Evolutionary conservation across 2,797 vertebrate species (phyloP), one percentile per base, ranked within the genome.

Genomic region (Propithecus perrieri): DNA sequence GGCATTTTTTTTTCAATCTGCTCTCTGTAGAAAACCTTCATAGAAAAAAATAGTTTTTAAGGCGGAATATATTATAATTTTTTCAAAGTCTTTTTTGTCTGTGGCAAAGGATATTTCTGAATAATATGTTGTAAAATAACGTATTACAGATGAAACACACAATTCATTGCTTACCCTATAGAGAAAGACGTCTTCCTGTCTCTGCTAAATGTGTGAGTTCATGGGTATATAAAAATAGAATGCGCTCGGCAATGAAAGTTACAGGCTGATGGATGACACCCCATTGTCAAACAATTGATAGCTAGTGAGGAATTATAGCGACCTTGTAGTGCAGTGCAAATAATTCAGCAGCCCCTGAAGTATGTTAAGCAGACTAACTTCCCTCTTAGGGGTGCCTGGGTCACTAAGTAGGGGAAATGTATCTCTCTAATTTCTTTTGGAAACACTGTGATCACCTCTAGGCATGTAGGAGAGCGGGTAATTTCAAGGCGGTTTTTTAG

Each of bases 1-100:
- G 92, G 84, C 95, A 97, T 97, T 98, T 98, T 98, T 85, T 85
- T 76, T 83, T 46, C 94, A 97, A 97, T 98, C 97, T 97, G 33
- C 43, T 88, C 93, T 96, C 89, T 63, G 93, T 85, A 91, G 88
- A 81, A 98, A 97, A 86, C 50, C 88, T 96, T 98, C 91, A 94
- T 94, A 97, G 97, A 94, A 94, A 96, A 92, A 97, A 98, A 84
- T 0, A 91, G 57, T 97, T 98, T 97, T 96, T 98, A 97, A 95
- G 97, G 94, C 96, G 96, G 24, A 90, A 48, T 87, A 69, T 86
- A 89, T 97, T 98, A 96, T n/a, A 93, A 0, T 97, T 92, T 78
- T 96, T 95, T 91, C 76, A 50, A 50, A 97, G 89, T 67, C 38
- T 96, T 95, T 95, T 97, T 97, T 85, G 78, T 97, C 87, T 90